Conservation (phyloP, 2,113 vertebrate genomes). For the Myxocyprinus asiaticus region DNA sequence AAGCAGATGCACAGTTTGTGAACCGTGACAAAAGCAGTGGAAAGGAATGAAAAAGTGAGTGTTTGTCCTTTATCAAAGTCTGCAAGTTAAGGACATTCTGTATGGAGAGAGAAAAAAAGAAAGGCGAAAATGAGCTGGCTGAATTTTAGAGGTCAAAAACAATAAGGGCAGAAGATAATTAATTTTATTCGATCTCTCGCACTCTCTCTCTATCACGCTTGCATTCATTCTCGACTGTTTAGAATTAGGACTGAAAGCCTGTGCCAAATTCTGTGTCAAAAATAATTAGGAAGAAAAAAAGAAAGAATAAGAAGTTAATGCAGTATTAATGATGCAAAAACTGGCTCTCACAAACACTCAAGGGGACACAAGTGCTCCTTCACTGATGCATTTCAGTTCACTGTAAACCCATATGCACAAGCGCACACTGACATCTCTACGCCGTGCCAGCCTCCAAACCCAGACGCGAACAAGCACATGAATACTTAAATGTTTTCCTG, state of each 20-base stretch:
- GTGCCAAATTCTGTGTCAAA: conserved; percentile 13
- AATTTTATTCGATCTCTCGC: neutral
- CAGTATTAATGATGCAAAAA: conserved; percentile 42
- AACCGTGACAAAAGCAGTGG: neutral
- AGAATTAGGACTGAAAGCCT: conserved; percentile 24
- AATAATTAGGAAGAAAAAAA: conserved; percentile 36
- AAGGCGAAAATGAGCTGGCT: neutral
- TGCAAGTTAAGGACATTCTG: conserved; percentile 31
- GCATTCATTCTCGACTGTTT: neutral
- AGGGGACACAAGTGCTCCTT: neutral
- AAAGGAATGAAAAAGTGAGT: neutral
- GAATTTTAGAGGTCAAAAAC: conserved; percentile 31
- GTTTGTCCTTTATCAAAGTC: conserved; percentile 26
- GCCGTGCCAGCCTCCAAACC: neutral
- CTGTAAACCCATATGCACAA: conserved; percentile 23
- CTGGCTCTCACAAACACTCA: conserved; percentile 20
- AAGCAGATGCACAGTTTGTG: conserved; percentile 15
- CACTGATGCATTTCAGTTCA: conserved; percentile 3
- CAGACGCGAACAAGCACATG: conserved; percentile 1
- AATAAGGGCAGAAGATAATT: conserved; percentile 20
- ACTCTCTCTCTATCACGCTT: conserved; percentile 12
- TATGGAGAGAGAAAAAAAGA: neutral
- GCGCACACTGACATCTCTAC: conserved; percentile 25
- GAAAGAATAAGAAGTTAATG: conserved; percentile 42
- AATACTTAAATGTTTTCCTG: conserved; percentile 46